A percentile compares a stretch with the other conserved stretches of the same genome.
Evolutionary conservation across 2,113 vertebrate genomes (phyloP).

Genomic region (Dinomys branickii): DNA sequence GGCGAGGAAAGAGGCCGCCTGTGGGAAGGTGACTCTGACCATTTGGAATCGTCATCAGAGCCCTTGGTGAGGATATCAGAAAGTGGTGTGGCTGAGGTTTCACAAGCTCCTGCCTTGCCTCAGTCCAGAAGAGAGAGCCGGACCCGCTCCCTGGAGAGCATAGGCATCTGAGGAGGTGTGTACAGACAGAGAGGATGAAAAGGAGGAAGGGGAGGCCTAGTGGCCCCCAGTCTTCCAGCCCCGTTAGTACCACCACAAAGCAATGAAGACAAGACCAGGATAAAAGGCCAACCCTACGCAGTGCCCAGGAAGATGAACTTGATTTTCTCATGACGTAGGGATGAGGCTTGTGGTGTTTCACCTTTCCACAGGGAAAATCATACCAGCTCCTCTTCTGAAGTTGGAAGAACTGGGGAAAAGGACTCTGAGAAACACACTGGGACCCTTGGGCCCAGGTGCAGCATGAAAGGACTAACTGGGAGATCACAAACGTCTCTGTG

Average conservation of each 20-base stretch:
- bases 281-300: background rate
- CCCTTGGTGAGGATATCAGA: background rate
- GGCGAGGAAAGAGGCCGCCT: background rate
- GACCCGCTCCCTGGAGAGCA: background rate
- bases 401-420: background rate
- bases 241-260: background rate
- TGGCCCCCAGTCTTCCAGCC: background rate
- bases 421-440: background rate
- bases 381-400: background rate
- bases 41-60: constrained; percentile 1
- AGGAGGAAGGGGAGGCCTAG: background rate
- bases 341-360: background rate
- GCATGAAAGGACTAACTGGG: background rate
- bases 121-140: background rate
- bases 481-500: background rate
- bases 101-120: background rate
- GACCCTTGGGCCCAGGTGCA: background rate
- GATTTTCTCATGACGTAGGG: background rate
- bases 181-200: background rate
- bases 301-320: background rate
- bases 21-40: background rate
- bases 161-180: background rate
- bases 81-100: background rate
- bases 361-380: background rate
- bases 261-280: background rate